Percentiles rank a stretch among this genome's conserved stretches.
These are phyloP conservation scores for Lissocephala sabroskyi DNA, from an alignment of 2,888 invertebrate species.

Conservation along the genomic window DNA sequence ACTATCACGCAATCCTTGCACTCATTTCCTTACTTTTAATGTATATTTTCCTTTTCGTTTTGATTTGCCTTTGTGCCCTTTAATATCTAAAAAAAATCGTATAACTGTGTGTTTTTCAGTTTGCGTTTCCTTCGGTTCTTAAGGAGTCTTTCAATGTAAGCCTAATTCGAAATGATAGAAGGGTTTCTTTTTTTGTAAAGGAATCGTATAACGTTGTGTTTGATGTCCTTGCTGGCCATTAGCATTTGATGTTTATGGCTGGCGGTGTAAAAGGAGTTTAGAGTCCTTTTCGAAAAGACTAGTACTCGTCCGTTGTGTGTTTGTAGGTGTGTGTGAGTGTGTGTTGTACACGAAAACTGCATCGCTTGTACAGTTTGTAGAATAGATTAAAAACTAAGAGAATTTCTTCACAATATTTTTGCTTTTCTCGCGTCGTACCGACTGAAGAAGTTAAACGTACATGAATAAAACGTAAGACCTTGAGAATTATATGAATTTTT, in stretches of 20 bases:
- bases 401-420: constrained; percentile 14
- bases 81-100: constrained; percentile 27
- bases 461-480: too few species aligned
- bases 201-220: constrained; percentile 62
- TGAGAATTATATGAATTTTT: too few species aligned
- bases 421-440: too few species aligned
- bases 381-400: constrained; percentile 32
- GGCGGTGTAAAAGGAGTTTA: constrained; percentile 68
- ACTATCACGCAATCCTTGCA: too few species aligned
- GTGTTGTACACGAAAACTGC: constrained; percentile 38
- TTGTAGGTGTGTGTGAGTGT: constrained; percentile 12
- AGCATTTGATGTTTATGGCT: constrained; percentile 31
- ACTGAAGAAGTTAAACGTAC: too few species aligned
- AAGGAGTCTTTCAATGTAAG: constrained; percentile 27
- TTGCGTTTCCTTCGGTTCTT: background rate
- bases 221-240: constrained; percentile 16
- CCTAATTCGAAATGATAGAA: constrained; percentile 30
- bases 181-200: constrained; percentile 25
- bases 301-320: constrained; percentile 37
- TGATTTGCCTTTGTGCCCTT: too few species aligned
- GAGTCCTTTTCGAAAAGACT: constrained; percentile 72
- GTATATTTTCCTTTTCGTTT: too few species aligned
- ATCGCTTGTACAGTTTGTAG: constrained; percentile 34
- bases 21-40: too few species aligned
- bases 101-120: constrained; percentile 18